A percentile compares a stretch with the other conserved stretches of the same genome.
phyloP scores from a whole-genome alignment of 2,888 invertebrate species.

The Xestia xanthographa region DNA sequence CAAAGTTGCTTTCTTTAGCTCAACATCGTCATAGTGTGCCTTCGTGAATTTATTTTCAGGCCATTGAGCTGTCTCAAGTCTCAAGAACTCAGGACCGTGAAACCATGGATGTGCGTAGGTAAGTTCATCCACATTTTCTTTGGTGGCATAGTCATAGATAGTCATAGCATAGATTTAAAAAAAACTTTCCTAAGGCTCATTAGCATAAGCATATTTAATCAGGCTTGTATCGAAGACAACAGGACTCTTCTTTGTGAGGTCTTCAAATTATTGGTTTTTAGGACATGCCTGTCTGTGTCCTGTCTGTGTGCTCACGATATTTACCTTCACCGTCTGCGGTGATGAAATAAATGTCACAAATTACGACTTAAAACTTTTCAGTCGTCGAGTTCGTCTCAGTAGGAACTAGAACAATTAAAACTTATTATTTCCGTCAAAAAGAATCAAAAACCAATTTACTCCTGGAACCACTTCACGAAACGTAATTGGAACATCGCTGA shows the following conservation, averaged over 20 bases:
- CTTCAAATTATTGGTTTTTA: neutral
- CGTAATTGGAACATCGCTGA: conserved; percentile 23
- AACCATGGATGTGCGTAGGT: too few species aligned
- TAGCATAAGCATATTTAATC: neutral
- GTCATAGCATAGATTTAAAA: too few species aligned
- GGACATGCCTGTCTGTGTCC: neutral
- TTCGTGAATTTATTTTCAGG: too few species aligned
- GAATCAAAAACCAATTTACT: conserved; percentile 34
- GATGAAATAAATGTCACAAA: neutral
- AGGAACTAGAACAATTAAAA: conserved; percentile 1
- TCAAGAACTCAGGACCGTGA: too few species aligned
- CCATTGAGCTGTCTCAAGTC: too few species aligned
- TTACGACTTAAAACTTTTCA: neutral
- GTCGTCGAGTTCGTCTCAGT: too few species aligned
- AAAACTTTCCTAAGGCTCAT: neutral
- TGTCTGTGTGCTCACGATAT: too few species aligned
- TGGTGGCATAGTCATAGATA: too few species aligned
- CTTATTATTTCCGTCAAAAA: conserved; percentile 8
- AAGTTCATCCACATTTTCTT: too few species aligned
- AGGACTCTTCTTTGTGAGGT: neutral
- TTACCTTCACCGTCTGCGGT: neutral
- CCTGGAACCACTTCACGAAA: conserved; percentile 8
- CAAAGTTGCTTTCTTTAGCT: too few species aligned
- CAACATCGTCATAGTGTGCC: too few species aligned
- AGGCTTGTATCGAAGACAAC: neutral